Evolutionary conservation across 30 jellyfish, hydroid and myxozoan species (phyloP), one percentile per base, ranked within the genome.

Genomic region (Clytia hemisphaerica): DNA sequence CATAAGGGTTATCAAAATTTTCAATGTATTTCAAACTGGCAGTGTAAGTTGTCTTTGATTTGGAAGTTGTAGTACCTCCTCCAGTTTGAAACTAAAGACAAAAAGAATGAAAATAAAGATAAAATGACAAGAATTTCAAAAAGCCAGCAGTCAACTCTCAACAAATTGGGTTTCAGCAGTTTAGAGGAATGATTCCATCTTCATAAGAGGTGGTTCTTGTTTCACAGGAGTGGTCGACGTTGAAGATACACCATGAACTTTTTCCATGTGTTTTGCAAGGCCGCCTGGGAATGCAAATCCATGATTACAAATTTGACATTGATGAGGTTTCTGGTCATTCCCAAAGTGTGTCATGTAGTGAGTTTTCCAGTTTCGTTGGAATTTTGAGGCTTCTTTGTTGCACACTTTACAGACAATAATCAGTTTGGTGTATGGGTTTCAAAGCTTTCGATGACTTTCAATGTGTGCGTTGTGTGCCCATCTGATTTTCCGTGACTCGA

Each of bases 1-100:
- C 81, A 33, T 69, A 69, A 18, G 81, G 81, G 53, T 69, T 69
- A 9, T 45, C 70, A 32, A 69, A 69, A 31, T 25, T 69, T 50
- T 69, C 81, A 42, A 69, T 53, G 40, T 69, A 69, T 69, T 69
- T 69, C 55, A 69, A 29, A 24, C 60, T 69, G 9, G 81, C 46
- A 26, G 28, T 49, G 27, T 50, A 45, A 28, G 54, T 65, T 28
- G 65, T 15, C 37, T 65, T 65, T 18, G 37, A n/a, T n/a, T n/a
- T n/a, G n/a, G n/a, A n/a, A n/a, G n/a, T 63, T 65, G 71, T 14
- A 25, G n/a, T 36, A 18, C 37, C 37, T 24, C 45, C 71, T 21
- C 45, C 45, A 58, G 45, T 30, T 12, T 42, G 54, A 42, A 42
- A 21, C 19, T 16, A 12, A 16, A 42, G 54, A 16, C 19, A 42